Conservation (phyloP, 2,888 invertebrate species). For the Tanypteryx hageni region DNA sequence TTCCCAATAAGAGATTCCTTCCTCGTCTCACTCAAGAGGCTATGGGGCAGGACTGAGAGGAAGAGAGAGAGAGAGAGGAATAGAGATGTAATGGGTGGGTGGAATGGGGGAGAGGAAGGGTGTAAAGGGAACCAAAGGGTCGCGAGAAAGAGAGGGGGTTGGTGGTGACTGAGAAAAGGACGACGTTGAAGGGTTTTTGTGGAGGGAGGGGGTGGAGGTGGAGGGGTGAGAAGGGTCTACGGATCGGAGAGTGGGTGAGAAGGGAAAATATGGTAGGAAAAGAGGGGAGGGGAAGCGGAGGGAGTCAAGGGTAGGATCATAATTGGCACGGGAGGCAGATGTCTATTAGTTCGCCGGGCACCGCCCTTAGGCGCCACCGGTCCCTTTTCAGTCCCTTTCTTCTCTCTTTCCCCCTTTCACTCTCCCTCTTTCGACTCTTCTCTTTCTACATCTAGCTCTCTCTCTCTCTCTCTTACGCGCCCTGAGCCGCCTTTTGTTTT, state of each 20-base stretch:
- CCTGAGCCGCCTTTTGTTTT: slow-evolving; percentile 44
- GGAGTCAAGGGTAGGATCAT: slow-evolving; percentile 42
- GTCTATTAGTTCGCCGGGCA: slow-evolving; percentile 60
- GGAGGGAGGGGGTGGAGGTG: not conserved
- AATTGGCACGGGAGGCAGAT: slow-evolving; percentile 64
- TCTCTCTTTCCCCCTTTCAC: not conserved
- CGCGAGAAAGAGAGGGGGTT: not conserved
- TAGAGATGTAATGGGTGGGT: not conserved
- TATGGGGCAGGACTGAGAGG: not conserved
- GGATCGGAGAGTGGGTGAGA: not conserved
- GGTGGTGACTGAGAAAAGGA: slow-evolving; percentile 11
- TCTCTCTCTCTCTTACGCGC: slow-evolving; percentile 22
- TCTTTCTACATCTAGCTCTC: not conserved
- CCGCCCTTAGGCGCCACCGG: slow-evolving; percentile 55
- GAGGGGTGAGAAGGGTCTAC: not conserved
- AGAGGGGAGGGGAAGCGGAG: not conserved
- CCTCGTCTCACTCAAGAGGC: slow-evolving; percentile 30
- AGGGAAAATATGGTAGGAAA: not conserved
- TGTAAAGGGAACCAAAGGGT: slow-evolving; percentile 17
- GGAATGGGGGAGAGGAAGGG: not conserved
- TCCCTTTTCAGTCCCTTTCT: not conserved
- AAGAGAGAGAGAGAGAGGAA: not conserved
- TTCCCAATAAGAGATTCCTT: slow-evolving; percentile 41
- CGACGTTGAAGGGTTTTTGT: not conserved
- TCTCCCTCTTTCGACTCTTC: not conserved